Percentiles rank a stretch among this genome's conserved stretches.
phyloP scores from a whole-genome alignment of 2,888 invertebrate genomes.

The Octonoba sinensis region DNA sequence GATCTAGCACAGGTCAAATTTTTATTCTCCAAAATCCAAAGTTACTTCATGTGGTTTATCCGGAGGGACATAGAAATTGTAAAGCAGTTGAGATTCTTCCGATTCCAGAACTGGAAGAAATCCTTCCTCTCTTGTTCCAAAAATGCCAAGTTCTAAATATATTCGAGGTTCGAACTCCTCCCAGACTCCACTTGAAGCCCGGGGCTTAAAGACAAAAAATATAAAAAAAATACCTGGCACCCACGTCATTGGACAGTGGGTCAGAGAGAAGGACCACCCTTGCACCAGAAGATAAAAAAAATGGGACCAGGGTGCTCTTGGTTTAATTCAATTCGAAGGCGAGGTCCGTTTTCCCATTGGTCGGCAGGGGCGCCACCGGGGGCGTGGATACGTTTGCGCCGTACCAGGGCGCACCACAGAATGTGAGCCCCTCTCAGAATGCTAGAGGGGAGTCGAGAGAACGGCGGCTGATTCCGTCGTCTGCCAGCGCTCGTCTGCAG shows the following conservation, averaged over 20 bases:
- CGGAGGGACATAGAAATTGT: no score
- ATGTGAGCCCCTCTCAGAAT: slow-evolving; percentile 11
- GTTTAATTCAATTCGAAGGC: slow-evolving; percentile 56
- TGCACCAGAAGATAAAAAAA: slow-evolving; percentile 25
- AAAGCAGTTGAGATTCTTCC: neutral
- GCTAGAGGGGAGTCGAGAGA: slow-evolving; percentile 42
- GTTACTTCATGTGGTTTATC: no score
- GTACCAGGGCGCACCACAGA: slow-evolving; percentile 38
- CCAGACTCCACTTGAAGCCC: slow-evolving; percentile 10
- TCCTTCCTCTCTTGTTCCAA: neutral
- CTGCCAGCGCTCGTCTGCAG: slow-evolving; percentile 24
- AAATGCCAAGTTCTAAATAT: neutral
- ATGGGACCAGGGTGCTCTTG: slow-evolving; percentile 27
- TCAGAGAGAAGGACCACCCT: slow-evolving; percentile 22
- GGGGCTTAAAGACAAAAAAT: slow-evolving; percentile 13
- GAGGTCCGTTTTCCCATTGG: slow-evolving; percentile 39
- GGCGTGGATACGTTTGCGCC: slow-evolving; percentile 36
- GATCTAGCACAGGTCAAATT: no score
- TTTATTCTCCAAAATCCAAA: no score
- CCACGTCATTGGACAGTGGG: no score
- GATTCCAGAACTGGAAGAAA: neutral
- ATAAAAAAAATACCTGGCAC: neutral
- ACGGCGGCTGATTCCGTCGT: slow-evolving; percentile 40
- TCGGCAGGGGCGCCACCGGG: slow-evolving; percentile 36
- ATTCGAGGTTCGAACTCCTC: neutral